Conservation (phyloP, 1,140 invertebrate species). For the Aphelenchoides besseyi region DNA sequence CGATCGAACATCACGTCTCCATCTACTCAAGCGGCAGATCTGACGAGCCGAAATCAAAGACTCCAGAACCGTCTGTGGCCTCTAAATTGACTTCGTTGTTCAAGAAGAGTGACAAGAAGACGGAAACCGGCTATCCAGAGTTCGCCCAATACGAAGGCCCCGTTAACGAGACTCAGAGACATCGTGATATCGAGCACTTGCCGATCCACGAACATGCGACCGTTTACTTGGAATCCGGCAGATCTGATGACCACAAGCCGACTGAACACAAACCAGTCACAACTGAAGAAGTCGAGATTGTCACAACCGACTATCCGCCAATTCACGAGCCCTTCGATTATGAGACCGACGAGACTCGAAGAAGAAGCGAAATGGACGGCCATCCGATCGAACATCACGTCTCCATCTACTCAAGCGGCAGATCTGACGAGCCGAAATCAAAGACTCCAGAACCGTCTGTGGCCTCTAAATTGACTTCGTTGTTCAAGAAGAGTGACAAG, state of each 20-base stretch:
- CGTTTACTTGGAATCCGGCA: not conserved
- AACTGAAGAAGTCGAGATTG: too few species aligned
- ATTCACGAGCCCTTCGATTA: not conserved
- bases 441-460: not conserved
- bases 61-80: not conserved
- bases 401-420: not conserved
- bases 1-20: slow-evolving; percentile 25
- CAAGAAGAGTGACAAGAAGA: slow-evolving; percentile 1
- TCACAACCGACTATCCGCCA: too few species aligned
- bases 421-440: not conserved
- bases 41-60: slow-evolving; percentile 8
- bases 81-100: slow-evolving; percentile 13
- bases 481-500: not conserved
- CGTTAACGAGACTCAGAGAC: not conserved
- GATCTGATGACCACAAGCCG: not conserved
- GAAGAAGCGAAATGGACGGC: not conserved
- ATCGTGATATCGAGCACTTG: not conserved
- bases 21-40: slow-evolving; percentile 24
- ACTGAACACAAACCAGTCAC: too few species aligned
- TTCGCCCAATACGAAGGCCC: not conserved
- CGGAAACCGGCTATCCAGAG: not conserved
- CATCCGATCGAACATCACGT: slow-evolving; percentile 3
- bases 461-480: not conserved
- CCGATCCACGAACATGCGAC: not conserved
- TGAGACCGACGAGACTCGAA: not conserved